Conservation (phyloP, 2,888 invertebrate genomes). For the Neoascia interrupta region DNA sequence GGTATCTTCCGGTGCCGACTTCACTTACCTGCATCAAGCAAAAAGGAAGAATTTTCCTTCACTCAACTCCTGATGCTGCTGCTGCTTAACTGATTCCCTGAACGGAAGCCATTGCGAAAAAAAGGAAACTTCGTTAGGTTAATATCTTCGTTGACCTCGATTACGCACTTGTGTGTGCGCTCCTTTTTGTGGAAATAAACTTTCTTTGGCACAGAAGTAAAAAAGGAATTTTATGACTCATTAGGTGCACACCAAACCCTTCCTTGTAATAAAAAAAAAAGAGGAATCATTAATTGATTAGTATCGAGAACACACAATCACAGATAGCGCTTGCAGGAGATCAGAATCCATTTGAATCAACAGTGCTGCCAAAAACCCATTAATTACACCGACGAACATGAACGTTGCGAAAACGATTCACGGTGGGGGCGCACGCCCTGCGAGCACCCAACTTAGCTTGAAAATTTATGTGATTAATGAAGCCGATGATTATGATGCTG, state of each 20-base stretch:
- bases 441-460: conserved; percentile 11
- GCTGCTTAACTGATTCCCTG: not conserved
- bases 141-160: conserved; percentile 62
- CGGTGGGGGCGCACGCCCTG: conserved; percentile 11
- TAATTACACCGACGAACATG: conserved; percentile 42
- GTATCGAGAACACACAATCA: conserved; percentile 23
- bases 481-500: conserved; percentile 37
- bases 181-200: conserved; percentile 22
- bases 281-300: conserved; percentile 32
- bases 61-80: too few species aligned
- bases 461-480: conserved; percentile 59
- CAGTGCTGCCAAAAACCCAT: conserved; percentile 55
- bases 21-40: not conserved
- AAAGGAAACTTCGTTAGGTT: conserved; percentile 46
- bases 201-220: conserved; percentile 9
- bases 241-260: conserved; percentile 41
- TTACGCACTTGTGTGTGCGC: conserved; percentile 41
- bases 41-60: not conserved
- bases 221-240: conserved; percentile 48
- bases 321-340: too few species aligned
- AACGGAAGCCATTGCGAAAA: conserved; percentile 2
- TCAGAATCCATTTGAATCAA: conserved; percentile 26
- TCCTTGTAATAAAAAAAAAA: conserved; percentile 14
- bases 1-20: conserved; percentile 27
- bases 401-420: conserved; percentile 3